Evolutionary conservation across 1,140 invertebrate genomes (phyloP).

Genomic region (Ceratosolen solmsi): DNA sequence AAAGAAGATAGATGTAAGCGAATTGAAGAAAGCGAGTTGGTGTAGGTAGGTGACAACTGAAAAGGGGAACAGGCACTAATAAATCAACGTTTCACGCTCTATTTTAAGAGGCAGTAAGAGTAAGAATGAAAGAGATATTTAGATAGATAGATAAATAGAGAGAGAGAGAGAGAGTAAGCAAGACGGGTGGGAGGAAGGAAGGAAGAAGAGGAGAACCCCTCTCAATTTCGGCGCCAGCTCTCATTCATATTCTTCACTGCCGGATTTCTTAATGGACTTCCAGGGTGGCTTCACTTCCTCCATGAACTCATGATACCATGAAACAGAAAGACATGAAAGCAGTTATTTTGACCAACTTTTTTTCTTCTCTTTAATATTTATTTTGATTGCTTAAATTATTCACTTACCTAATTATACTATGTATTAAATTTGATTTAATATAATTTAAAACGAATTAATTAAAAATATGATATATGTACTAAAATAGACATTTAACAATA

Average conservation of each 20-base stretch:
- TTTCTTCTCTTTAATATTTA: neutral
- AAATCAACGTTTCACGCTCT: conserved; percentile 58
- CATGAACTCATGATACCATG: neutral
- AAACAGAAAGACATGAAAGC: neutral
- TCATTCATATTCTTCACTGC: conserved; percentile 47
- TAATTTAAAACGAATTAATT: too few species aligned
- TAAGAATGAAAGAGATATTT: neutral
- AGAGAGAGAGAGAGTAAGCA: neutral
- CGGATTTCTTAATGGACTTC: conserved; percentile 45
- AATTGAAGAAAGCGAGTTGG: conserved; percentile 50
- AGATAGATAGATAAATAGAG: neutral
- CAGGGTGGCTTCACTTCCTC: conserved; percentile 1
- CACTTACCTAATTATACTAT: too few species aligned
- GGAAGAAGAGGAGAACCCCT: neutral
- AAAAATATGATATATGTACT: too few species aligned
- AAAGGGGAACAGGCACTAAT: conserved; percentile 48
- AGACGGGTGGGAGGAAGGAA: neutral
- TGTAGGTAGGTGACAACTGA: conserved; percentile 53
- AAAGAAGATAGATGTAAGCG: conserved; percentile 45
- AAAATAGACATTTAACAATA: too few species aligned
- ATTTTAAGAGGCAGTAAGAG: conserved; percentile 51
- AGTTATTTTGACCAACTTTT: conserved; percentile 2
- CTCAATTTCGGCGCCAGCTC: conserved; percentile 44
- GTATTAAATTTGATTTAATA: too few species aligned
- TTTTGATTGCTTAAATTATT: too few species aligned